These are phyloP conservation scores for Bombylius major DNA, from an alignment of 2,888 invertebrate species.

Conservation along the genomic window DNA sequence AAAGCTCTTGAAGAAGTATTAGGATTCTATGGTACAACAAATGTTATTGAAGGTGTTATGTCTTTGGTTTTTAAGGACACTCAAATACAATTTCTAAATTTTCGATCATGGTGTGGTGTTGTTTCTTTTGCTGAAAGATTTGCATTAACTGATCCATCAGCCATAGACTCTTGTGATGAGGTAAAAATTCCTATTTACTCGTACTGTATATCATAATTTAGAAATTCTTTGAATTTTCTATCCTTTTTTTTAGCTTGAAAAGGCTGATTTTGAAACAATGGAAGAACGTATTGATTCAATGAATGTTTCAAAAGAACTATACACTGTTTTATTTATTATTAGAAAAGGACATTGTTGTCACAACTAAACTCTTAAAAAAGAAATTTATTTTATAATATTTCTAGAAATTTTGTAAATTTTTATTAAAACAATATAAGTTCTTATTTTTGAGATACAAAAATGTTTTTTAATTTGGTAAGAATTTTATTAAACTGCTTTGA, in stretches of 20 bases:
- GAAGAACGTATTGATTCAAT: conserved; percentile 39
- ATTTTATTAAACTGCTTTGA: too few species aligned
- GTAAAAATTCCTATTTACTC: conserved; percentile 27
- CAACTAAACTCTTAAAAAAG: too few species aligned
- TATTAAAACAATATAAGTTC: too few species aligned
- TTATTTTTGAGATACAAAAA: too few species aligned
- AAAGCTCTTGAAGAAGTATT: conserved; percentile 37
- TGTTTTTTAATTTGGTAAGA: too few species aligned
- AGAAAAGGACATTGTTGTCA: background rate
- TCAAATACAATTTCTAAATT: conserved; percentile 38
- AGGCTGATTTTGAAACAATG: conserved; percentile 54
- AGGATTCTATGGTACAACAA: conserved; percentile 32
- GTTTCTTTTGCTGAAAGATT: conserved; percentile 62
- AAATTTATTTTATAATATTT: too few species aligned
- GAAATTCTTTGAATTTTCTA: too few species aligned
- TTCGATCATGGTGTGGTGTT: conserved; percentile 66
- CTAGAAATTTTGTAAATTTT: too few species aligned
- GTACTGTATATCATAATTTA: too few species aligned
- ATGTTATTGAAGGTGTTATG: conserved; percentile 20
- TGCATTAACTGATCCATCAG: conserved; percentile 30
- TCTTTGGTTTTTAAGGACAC: background rate
- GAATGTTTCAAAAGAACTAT: background rate
- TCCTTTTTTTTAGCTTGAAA: conserved; percentile 43
- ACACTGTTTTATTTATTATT: background rate
- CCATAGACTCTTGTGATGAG: conserved; percentile 60